Evolutionary conservation across 2,888 invertebrate genomes (phyloP).

Genomic region (Zelleria hepariella): DNA sequence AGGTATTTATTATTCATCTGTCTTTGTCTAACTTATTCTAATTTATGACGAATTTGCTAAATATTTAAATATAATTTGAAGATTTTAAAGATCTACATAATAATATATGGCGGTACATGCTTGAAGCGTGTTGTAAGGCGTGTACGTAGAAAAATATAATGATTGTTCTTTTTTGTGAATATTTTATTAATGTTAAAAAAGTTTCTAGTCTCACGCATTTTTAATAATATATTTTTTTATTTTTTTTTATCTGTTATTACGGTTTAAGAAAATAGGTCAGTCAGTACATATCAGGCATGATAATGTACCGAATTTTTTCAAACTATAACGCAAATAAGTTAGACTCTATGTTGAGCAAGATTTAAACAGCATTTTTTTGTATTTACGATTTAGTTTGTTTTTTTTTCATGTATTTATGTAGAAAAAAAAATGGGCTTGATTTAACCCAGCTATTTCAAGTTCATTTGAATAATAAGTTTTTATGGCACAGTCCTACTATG

Average conservation of each 20-base stretch:
- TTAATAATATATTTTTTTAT: neutral
- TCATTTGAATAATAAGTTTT: constrained; percentile 36
- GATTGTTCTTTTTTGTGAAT: neutral
- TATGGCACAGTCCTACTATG: constrained; percentile 16
- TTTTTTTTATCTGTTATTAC: constrained; percentile 36
- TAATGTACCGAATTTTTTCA: constrained; percentile 11
- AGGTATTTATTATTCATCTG: neutral
- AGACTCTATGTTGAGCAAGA: constrained; percentile 31
- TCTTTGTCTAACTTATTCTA: neutral
- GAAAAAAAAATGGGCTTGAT: constrained; percentile 41
- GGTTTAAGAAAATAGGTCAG: constrained; percentile 17
- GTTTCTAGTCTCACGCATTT: too few relatives aligned
- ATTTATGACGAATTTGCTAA: too few relatives aligned
- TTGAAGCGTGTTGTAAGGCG: neutral
- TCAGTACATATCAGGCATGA: constrained; percentile 27
- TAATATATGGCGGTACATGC: neutral
- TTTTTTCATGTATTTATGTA: constrained; percentile 12
- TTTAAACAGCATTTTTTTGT: constrained; percentile 16
- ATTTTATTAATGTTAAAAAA: too few relatives aligned
- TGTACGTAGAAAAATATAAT: neutral
- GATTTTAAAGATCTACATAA: neutral
- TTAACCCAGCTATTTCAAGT: constrained; percentile 61
- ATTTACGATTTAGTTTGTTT: neutral
- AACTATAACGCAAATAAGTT: constrained; percentile 10
- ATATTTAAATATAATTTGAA: neutral